These are phyloP conservation scores for Sarcophaga carnaria DNA, from an alignment of 2,888 invertebrate species.

Conservation along the genomic window DNA sequence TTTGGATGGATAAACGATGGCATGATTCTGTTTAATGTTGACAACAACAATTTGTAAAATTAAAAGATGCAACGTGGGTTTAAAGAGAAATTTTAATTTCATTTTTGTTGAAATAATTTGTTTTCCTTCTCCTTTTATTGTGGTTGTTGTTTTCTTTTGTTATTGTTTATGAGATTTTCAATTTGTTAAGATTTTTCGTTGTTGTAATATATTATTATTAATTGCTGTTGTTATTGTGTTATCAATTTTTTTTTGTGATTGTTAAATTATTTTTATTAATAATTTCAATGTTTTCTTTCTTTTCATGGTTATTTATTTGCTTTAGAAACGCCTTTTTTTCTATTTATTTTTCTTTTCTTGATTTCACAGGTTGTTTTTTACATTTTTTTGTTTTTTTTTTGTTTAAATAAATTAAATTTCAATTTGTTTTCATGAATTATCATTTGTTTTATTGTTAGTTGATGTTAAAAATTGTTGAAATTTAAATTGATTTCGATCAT, in stretches of 20 bases:
- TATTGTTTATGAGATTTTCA: neutral
- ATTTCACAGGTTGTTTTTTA: slow-evolving; percentile 2
- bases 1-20: slow-evolving; percentile 13
- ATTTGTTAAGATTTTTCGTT: slow-evolving; percentile 34
- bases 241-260: slow-evolving; percentile 7
- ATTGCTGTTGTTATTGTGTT: slow-evolving; percentile 34
- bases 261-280: slow-evolving; percentile 19
- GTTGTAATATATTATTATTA: slow-evolving; percentile 19
- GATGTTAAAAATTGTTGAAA: neutral
- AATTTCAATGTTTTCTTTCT: slow-evolving; percentile 56
- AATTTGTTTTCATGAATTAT: neutral
- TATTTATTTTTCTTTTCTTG: neutral
- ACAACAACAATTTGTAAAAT: slow-evolving; percentile 40
- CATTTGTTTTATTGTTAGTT: neutral
- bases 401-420: neutral
- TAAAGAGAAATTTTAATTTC: slow-evolving; percentile 33
- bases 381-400: neutral
- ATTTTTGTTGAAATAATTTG: slow-evolving; percentile 30
- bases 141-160: slow-evolving; percentile 1
- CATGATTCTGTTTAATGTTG: slow-evolving; percentile 40
- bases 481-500: slow-evolving; percentile 4
- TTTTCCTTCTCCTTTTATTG: neutral
- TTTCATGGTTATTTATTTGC: slow-evolving; percentile 53
- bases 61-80: slow-evolving; percentile 33
- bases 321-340: neutral